phyloP scores from a whole-genome alignment of 2,797 vertebrate genomes.

The Pterois miles region DNA sequence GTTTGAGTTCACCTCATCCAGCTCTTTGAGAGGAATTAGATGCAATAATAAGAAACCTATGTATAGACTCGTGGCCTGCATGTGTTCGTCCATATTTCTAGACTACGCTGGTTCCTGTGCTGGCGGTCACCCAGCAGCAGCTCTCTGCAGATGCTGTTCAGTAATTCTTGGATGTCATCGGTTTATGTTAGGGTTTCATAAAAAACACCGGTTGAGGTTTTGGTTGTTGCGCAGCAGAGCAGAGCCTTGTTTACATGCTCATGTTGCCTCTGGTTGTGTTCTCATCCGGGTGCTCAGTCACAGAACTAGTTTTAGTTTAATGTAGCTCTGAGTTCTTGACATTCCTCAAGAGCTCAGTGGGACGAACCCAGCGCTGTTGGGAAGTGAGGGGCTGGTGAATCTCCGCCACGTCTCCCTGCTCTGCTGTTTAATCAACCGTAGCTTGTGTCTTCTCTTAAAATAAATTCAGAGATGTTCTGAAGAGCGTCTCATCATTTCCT shows the following conservation, averaged over 20 bases:
- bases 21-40: neutral
- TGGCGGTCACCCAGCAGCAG: neutral
- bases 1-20: neutral
- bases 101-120: neutral
- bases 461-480: neutral
- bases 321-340: slow-evolving; percentile 44
- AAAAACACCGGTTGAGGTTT: neutral
- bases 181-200: neutral
- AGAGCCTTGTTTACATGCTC: neutral
- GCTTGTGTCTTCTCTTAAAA: neutral
- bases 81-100: neutral
- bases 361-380: neutral
- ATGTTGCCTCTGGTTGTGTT: slow-evolving; percentile 1
- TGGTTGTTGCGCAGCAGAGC: neutral
- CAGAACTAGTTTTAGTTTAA: slow-evolving; percentile 43
- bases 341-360: slow-evolving; percentile 44
- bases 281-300: slow-evolving; percentile 31
- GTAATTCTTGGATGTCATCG: neutral
- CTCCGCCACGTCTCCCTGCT: neutral
- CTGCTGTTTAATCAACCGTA: neutral
- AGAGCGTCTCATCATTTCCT: neutral
- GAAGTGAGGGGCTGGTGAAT: slow-evolving; percentile 18
- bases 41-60: neutral
- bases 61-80: neutral
- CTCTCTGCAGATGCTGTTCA: neutral